A percentile compares a stretch with the other conserved stretches of the same genome.
These are phyloP conservation scores for Proterorhinus semilunaris DNA, from an alignment of 2,113 vertebrate species.

Conservation along the genomic window DNA sequence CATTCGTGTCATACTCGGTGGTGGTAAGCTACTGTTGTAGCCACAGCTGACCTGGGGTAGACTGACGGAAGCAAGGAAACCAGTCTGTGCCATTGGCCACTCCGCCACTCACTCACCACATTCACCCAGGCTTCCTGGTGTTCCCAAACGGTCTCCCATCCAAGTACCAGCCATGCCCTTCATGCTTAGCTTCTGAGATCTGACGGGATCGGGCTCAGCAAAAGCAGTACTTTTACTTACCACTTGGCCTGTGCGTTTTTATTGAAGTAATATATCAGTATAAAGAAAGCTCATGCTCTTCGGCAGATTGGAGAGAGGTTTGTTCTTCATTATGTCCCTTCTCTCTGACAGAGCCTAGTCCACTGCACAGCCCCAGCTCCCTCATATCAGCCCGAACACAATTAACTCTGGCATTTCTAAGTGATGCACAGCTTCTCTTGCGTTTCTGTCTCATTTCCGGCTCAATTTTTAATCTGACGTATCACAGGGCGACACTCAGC, in stretches of 20 bases:
- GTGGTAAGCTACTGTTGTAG: too few relatives aligned
- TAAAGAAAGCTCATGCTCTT: conserved; percentile 14
- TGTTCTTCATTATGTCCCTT: conserved; percentile 41
- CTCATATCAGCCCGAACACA: conserved; percentile 39
- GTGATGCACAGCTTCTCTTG: conserved; percentile 59
- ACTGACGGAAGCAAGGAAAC: too few relatives aligned
- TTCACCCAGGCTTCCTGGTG: too few relatives aligned
- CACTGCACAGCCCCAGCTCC: conserved; percentile 34
- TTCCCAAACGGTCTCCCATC: too few relatives aligned
- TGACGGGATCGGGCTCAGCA: too few relatives aligned
- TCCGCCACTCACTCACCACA: too few relatives aligned
- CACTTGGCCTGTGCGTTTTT: neutral
- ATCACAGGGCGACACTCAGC: conserved; percentile 13
- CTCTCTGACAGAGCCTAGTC: conserved; percentile 32
- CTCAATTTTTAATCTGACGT: conserved; percentile 49
- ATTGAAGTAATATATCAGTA: neutral
- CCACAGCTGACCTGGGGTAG: too few relatives aligned
- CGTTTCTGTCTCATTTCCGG: conserved; percentile 53
- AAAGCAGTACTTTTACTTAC: too few relatives aligned
- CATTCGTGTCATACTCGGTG: too few relatives aligned
- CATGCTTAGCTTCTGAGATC: too few relatives aligned
- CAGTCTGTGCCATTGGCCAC: too few relatives aligned
- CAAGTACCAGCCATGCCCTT: too few relatives aligned
- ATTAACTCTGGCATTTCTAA: conserved; percentile 64
- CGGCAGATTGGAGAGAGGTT: conserved; percentile 41